These are phyloP conservation scores for Typhlichthys subterraneus DNA, from an alignment of 2,797 vertebrate species.

Conservation along the genomic window DNA sequence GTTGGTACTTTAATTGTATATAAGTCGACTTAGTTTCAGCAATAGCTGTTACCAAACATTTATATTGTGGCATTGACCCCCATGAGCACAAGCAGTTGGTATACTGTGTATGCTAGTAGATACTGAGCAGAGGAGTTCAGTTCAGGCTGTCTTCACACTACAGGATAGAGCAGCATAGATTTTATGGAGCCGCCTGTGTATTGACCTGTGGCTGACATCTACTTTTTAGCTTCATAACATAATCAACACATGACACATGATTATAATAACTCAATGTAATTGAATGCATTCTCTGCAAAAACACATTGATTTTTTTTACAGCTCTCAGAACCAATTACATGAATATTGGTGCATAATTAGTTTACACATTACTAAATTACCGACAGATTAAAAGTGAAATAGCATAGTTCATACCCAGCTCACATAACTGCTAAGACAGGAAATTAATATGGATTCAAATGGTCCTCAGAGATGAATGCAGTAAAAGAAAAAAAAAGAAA, in stretches of 20 bases:
- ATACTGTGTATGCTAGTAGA: no score
- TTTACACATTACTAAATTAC: constrained; percentile 99
- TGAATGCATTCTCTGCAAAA: constrained; percentile 90
- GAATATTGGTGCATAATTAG: constrained; percentile 99
- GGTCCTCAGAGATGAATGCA: constrained; percentile 87
- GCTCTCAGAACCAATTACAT: constrained; percentile 94
- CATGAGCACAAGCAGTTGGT: no score
- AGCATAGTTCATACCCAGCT: constrained; percentile 92
- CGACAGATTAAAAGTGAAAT: constrained; percentile 99
- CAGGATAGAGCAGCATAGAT: constrained; percentile 70
- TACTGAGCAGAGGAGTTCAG: no score
- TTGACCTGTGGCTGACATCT: constrained; percentile 79
- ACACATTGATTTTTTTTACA: constrained; percentile 93
- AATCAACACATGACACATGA: constrained; percentile 87
- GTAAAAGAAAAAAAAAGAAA: constrained; percentile 72
- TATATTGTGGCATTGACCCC: no score
- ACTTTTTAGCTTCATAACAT: constrained; percentile 87
- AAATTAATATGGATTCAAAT: constrained; percentile 99
- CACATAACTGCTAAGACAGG: constrained; percentile 97
- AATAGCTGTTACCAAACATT: no score
- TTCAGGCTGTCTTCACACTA: constrained; percentile 52
- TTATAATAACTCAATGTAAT: constrained; percentile 88
- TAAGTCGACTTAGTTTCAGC: no score
- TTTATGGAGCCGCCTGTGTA: constrained; percentile 73
- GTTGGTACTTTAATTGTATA: no score